Base-by-base conservation (phyloP, 2,797 vertebrate genomes). In the Acanthurus lineatus region DNA sequence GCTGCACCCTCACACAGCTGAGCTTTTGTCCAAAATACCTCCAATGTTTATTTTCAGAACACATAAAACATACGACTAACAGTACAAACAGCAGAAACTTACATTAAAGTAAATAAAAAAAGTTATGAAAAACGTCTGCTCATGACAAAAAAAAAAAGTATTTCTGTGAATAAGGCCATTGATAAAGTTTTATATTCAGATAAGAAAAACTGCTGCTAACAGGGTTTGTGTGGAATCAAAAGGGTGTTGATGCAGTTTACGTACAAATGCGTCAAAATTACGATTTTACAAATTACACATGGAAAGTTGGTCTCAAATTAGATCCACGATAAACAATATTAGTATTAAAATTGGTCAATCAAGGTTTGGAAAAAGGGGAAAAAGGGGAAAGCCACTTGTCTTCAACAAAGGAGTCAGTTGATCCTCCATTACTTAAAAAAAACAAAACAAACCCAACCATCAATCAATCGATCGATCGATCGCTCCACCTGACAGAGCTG, bases 151-250 rank as follows among this genome's bases (percentile, higher is more conserved):
- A 25, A 25, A 25, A 25, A 25, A 25, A 25, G 25, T 25, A 25
- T 25, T 25, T 48, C 62, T 56, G 54, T 66, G 86, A 79, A 79
- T 92, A 93, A 92, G 92, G 91, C 92, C 90, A 77, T 91, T 56
- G 72, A 89, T 82, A 69, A 79, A 84, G 65, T 58, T 65, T 42
- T 20, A 38, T 38, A n/a, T 40, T 57, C 54, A 20, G 61, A 28
- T 32, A 52, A 81, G 28, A 61, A 48, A 16, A 56, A 5, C 16
- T 25, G 25, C 25, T 25, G 25, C 25, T 25, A 25, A 25, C 25
- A 25, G 25, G 25, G 25, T 25, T 25, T 25, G 25, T 25, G 25
- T 15, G 67, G 69, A 78, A 59, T 49, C 51, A 77, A 15, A 70
- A 15, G 2, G 32, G 51, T 44, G 53, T 57, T 32, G 56, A 40